Conservation (phyloP, 2,888 invertebrate genomes). For the Nemotelus nigrinus region DNA sequence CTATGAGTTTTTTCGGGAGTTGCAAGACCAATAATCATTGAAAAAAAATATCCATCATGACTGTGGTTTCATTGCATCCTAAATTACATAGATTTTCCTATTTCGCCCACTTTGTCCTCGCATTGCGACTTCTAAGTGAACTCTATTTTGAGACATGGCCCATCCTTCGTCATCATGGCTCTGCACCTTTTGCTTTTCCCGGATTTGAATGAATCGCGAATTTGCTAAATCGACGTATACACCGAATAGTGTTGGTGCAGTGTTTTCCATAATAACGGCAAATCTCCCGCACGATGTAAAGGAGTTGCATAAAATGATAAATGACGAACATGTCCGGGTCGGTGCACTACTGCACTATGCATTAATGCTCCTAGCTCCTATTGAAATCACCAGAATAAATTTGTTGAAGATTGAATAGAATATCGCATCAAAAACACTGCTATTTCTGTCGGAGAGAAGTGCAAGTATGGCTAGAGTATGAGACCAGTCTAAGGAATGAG, state of each 20-base stretch:
- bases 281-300: slow-evolving; percentile 34
- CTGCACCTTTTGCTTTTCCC: slow-evolving; percentile 2
- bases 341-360: slow-evolving; percentile 30
- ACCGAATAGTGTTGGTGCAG: slow-evolving; percentile 36
- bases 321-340: slow-evolving; percentile 46
- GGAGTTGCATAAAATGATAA: slow-evolving; percentile 50
- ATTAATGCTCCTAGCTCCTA: not conserved
- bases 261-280: slow-evolving; percentile 47
- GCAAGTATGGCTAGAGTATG: slow-evolving; percentile 1
- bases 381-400: slow-evolving; percentile 14
- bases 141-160: not conserved
- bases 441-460: not conserved
- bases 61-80: no score
- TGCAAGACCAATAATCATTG: no score
- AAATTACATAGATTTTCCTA: no score
- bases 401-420: slow-evolving; percentile 11
- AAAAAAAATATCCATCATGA: no score
- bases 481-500: not conserved
- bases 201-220: slow-evolving; percentile 22
- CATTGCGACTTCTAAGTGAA: no score
- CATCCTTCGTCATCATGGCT: not conserved
- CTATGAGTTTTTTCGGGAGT: no score
- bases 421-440: not conserved
- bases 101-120: no score
- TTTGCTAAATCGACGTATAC: not conserved